Evolutionary conservation across 2,113 vertebrate species (phyloP).

Genomic region (Boulengeromyrus knoepffleri): DNA sequence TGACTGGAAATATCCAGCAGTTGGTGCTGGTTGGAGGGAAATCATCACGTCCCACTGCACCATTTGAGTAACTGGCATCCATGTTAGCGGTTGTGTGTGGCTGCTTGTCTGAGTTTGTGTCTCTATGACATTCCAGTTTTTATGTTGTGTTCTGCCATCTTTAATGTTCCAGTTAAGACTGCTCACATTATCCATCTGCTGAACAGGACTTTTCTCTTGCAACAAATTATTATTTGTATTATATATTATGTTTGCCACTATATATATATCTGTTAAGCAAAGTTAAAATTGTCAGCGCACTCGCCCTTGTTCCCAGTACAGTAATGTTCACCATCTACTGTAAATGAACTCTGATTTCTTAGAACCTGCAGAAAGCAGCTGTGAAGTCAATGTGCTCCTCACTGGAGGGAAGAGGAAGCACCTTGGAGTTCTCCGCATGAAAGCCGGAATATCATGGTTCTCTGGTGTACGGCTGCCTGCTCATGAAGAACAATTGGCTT

Average conservation of each 20-base stretch:
- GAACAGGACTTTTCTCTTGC: background rate
- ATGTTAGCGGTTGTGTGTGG: conserved; percentile 23
- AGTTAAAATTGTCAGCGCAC: background rate
- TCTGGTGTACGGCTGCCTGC: background rate
- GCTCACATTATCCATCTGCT: background rate
- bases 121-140: background rate
- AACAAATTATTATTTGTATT: background rate
- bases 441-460: background rate
- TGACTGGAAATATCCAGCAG: conserved; percentile 64
- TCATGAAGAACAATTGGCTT: background rate
- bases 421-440: background rate
- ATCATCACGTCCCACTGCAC: conserved; percentile 40
- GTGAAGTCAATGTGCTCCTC: background rate
- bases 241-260: background rate
- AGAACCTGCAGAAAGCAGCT: background rate
- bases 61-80: conserved; percentile 39
- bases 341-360: background rate
- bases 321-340: background rate
- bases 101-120: background rate
- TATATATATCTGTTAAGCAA: background rate
- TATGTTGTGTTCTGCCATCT: background rate
- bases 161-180: background rate
- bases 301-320: background rate
- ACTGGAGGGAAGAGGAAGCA: background rate
- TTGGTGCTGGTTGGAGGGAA: conserved; percentile 60